phyloP scores from a whole-genome alignment of 2,797 vertebrate species.

The Apogon hyalosoma region DNA sequence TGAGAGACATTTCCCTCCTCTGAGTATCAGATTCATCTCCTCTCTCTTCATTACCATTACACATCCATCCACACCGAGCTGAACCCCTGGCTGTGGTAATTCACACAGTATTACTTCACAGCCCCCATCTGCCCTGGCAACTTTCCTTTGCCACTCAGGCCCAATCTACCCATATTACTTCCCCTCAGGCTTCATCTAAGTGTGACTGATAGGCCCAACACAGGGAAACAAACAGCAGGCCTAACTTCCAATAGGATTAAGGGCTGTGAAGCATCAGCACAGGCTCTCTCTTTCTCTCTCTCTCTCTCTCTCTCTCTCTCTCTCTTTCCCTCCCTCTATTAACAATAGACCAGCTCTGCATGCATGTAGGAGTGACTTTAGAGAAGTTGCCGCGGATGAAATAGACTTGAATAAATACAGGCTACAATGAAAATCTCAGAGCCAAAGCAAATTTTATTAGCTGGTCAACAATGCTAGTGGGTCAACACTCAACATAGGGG shows the following conservation, averaged over 20 bases:
- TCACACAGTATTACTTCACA: slow-evolving; percentile 60
- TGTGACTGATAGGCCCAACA: slow-evolving; percentile 75
- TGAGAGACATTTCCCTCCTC: slow-evolving; percentile 39
- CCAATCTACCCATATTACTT: slow-evolving; percentile 69
- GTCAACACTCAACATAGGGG: slow-evolving; percentile 30
- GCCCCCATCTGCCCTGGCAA: slow-evolving; percentile 64
- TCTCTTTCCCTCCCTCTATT: slow-evolving; percentile 26
- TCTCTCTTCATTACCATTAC: slow-evolving; percentile 75
- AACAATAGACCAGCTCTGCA: slow-evolving; percentile 44
- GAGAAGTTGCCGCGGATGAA: slow-evolving; percentile 28
- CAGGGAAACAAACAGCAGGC: slow-evolving; percentile 70
- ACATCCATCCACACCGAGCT: slow-evolving; percentile 57
- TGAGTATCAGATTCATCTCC: slow-evolving; percentile 72
- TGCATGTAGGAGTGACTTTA: slow-evolving; percentile 56
- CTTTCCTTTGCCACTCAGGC: slow-evolving; percentile 69
- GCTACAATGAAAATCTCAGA: slow-evolving; percentile 40
- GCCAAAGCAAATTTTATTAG: slow-evolving; percentile 47
- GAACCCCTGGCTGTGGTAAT: slow-evolving; percentile 56
- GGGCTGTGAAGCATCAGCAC: slow-evolving; percentile 59
- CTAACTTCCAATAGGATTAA: slow-evolving; percentile 77
- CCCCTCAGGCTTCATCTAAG: slow-evolving; percentile 70
- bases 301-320: slow-evolving; percentile 31
- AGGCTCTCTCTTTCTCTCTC: slow-evolving; percentile 30
- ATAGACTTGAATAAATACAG: slow-evolving; percentile 41
- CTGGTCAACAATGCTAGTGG: slow-evolving; percentile 34